Percentiles rank a stretch among this genome's conserved stretches.
phyloP scores from a whole-genome alignment of 2,113 vertebrate genomes.

The Argyrosomus japonicus region DNA sequence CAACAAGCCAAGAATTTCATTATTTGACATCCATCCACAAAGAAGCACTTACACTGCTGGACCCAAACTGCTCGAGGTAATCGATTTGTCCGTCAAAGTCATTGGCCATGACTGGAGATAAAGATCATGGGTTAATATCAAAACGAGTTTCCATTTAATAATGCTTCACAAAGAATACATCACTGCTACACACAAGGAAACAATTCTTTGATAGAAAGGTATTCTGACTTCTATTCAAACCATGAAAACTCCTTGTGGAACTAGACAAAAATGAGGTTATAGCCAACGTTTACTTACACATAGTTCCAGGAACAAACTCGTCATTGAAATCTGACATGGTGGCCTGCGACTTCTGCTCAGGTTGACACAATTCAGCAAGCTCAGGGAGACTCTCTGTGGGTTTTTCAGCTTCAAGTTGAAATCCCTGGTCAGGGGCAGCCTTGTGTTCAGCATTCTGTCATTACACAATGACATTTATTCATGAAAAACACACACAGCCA shows the following conservation, averaged over 20 bases:
- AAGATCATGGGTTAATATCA: background rate
- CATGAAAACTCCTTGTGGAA: conserved; percentile 8
- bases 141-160: background rate
- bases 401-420: background rate
- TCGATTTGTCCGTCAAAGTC: conserved; percentile 89
- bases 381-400: conserved; percentile 14
- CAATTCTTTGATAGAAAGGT: background rate
- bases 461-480: background rate
- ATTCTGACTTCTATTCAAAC: background rate
- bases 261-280: background rate
- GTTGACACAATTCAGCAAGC: background rate
- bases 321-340: conserved; percentile 55
- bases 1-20: background rate
- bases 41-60: conserved; percentile 85
- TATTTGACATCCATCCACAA: conserved; percentile 13
- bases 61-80: conserved; percentile 95
- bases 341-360: conserved; percentile 41
- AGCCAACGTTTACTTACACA: conserved; percentile 74
- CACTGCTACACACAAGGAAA: background rate
- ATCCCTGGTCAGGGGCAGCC: background rate
- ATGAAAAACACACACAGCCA: background rate
- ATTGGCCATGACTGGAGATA: conserved; percentile 80
- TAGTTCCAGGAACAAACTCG: conserved; percentile 80
- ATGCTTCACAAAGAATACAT: background rate
- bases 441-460: conserved; percentile 31